These are phyloP conservation scores for Eristalis tenax DNA, from an alignment of 2,888 invertebrate species.

Conservation along the genomic window DNA sequence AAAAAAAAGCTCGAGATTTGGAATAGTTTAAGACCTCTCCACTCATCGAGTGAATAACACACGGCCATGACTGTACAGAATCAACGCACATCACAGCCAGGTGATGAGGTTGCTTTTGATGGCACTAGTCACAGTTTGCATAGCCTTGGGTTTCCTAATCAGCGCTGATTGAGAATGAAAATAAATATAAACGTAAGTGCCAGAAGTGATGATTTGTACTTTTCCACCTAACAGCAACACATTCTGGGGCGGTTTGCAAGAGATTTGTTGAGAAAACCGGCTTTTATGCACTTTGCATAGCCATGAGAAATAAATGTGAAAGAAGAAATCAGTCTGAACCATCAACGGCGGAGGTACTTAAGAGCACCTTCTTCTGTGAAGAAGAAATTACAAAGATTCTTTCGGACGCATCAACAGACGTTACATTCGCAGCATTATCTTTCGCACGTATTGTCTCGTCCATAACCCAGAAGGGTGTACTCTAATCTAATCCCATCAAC, in stretches of 20 bases:
- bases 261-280: too few relatives aligned
- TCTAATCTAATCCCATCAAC: too few relatives aligned
- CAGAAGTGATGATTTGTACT: neutral
- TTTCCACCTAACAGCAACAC: neutral
- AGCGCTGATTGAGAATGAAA: neutral
- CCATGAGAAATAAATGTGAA: too few relatives aligned
- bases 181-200: neutral
- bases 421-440: too few relatives aligned
- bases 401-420: too few relatives aligned
- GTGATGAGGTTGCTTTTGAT: neutral
- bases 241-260: neutral
- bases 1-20: neutral
- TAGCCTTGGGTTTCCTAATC: neutral
- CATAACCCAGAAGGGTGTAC: too few relatives aligned
- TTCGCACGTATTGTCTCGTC: too few relatives aligned
- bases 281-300: too few relatives aligned
- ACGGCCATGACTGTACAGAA: neutral
- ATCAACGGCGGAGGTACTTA: too few relatives aligned
- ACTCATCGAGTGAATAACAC: neutral
- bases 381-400: too few relatives aligned
- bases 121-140: neutral
- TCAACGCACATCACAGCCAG: neutral
- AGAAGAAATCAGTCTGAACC: too few relatives aligned
- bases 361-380: too few relatives aligned
- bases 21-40: neutral